phyloP scores from a whole-genome alignment of 2,113 vertebrate species.

The Colaptes auratus region DNA sequence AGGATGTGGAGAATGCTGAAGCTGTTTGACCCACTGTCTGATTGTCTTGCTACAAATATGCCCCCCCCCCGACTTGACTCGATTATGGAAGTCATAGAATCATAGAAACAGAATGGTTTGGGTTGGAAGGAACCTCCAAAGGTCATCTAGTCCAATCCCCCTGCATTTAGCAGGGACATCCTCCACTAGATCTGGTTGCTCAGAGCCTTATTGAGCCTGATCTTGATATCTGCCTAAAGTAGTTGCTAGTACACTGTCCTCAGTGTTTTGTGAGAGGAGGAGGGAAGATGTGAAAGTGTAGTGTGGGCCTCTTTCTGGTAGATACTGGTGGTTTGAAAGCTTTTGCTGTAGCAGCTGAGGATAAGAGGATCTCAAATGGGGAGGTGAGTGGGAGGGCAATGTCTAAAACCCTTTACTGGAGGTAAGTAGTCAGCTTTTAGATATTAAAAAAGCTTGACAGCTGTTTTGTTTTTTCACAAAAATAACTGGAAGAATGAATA shows the following conservation, averaged over 20 bases:
- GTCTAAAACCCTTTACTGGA: neutral
- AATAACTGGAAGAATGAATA: neutral
- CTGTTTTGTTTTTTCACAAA: neutral
- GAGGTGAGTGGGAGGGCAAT: neutral
- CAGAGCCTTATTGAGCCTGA: no score
- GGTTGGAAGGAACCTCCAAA: no score
- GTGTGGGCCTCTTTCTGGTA: neutral
- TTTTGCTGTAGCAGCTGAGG: neutral
- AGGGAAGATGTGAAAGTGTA: neutral
- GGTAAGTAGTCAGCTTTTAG: constrained; percentile 38
- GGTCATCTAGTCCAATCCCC: no score
- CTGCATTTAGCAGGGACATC: no score
- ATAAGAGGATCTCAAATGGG: neutral
- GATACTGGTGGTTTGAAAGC: neutral
- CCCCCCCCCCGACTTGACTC: no score
- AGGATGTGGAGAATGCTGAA: neutral
- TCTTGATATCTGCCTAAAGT: neutral
- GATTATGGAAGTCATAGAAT: no score
- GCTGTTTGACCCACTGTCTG: neutral
- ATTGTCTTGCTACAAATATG: no score
- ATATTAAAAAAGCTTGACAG: neutral
- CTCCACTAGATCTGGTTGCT: no score
- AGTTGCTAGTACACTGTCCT: neutral
- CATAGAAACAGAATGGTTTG: no score
- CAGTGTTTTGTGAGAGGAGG: neutral